A percentile compares a stretch with the other conserved stretches of the same genome.
These are phyloP conservation scores for Cephus sareptanus DNA, from an alignment of 2,888 invertebrate species.

Conservation along the genomic window DNA sequence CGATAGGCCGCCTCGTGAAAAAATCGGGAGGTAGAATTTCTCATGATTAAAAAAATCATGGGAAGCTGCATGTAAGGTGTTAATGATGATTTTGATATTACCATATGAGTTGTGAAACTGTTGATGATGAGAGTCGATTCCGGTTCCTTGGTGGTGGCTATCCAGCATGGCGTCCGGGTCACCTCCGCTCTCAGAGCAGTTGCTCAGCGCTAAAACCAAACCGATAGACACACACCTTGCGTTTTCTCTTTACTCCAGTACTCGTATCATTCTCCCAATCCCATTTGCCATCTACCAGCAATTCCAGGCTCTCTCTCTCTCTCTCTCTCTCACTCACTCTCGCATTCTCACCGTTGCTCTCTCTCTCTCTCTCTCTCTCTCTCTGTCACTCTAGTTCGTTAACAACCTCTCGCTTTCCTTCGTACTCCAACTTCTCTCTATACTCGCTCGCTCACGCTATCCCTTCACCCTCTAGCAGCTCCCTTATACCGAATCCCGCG, in stretches of 20 bases:
- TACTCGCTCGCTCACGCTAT: background rate
- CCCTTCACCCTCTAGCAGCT: background rate
- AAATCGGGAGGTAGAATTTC: no score
- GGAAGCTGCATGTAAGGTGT: background rate
- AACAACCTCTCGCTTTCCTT: slow-evolving; percentile 19
- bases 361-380: slow-evolving; percentile 37
- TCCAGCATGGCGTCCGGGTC: slow-evolving; percentile 65
- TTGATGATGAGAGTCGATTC: slow-evolving; percentile 64
- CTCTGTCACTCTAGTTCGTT: slow-evolving; percentile 27
- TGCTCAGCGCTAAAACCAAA: slow-evolving; percentile 67
- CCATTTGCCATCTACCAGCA: slow-evolving; percentile 36
- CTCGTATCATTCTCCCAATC: slow-evolving; percentile 1
- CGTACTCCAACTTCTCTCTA: background rate
- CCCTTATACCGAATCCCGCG: background rate
- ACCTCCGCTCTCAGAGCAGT: slow-evolving; percentile 66
- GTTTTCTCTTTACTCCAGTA: slow-evolving; percentile 55
- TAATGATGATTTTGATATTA: slow-evolving; percentile 62
- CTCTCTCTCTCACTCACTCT: slow-evolving; percentile 30
- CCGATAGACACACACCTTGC: slow-evolving; percentile 67
- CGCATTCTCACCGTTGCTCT: slow-evolving; percentile 12
- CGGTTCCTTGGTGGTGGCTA: slow-evolving; percentile 63
- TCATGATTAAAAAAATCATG: no score
- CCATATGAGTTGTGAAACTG: slow-evolving; percentile 67
- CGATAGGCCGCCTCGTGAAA: background rate
- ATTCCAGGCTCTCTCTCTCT: background rate